Evolutionary conservation across 2,888 invertebrate genomes (phyloP), one percentile per base, ranked within the genome.

Genomic region (Caenorhabditis zanzibari): DNA sequence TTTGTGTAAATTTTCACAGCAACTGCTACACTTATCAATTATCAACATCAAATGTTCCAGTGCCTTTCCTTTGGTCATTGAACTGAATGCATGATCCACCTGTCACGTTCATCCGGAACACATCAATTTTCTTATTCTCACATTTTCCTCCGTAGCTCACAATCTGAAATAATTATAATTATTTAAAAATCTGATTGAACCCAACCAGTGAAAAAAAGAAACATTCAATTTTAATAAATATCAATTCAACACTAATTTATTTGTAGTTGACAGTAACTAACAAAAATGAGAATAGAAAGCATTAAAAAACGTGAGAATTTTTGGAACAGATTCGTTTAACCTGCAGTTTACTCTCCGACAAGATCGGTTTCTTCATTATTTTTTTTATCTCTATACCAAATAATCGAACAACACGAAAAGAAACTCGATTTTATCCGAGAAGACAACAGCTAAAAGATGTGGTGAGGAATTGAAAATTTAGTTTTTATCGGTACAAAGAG

Each of bases 391-490:
- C 73, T 80, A 80, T 56, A 63, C 77, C 77, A 56, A 71, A 28
- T 44, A 64, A 28, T 69, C 35, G 71, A 79, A 79, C 79, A 79
- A 79, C 71, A 64, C 35, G 64, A 74, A 63, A 72, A 79, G 64
- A 77, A 77, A 79, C n/a, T 64, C 79, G 79, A 79, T 47, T 44
- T 79, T 71, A 79, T 79, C 79, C 64, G 71, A 79, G 71, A 81
- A 59, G 49, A 71, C 69, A 81, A 81, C 81, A 81, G 75, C 81
- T 81, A 81, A 71, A 81, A 75, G 47, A 47, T 24, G 68, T 54
- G 68, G 69, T 71, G 61, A 75, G 71, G 75, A 81, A 61, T 74
- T 81, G 68, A 81, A 68, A 74, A 56, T 74, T 74, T 38, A 61
- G 52, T 58, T 24, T n/a, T 66, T 71, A 75, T 81, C 71, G 76